phyloP scores from a whole-genome alignment of 2,113 vertebrate genomes.

The Larimichthys polyactis region DNA sequence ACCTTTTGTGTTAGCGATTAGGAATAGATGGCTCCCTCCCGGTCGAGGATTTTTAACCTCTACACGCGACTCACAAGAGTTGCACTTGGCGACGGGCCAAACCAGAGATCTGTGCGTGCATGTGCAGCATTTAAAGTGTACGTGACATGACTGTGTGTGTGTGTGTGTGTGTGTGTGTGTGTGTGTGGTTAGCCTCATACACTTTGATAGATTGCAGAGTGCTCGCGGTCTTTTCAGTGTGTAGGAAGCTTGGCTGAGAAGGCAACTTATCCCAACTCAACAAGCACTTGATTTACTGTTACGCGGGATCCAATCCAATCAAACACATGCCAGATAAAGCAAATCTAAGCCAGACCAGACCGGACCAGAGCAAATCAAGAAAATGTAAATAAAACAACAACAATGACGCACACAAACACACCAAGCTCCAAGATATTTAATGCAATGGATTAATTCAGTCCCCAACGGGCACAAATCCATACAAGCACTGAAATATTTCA shows the following conservation, averaged over 20 bases:
- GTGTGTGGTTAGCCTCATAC: not conserved
- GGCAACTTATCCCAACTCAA: conserved; percentile 20
- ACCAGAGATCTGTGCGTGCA: conserved; percentile 25
- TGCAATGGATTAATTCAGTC: not conserved
- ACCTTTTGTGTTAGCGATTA: conserved; percentile 40
- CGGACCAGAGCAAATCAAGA: not conserved
- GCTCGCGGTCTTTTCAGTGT: conserved; percentile 19
- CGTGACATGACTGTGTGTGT: conserved; percentile 15
- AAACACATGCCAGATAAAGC: not conserved
- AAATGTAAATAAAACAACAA: not conserved
- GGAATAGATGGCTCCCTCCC: conserved; percentile 32
- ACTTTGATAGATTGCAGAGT: conserved; percentile 45
- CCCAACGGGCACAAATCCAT: not conserved
- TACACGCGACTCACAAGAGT: conserved; percentile 14
- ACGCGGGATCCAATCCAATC: conserved; percentile 11
- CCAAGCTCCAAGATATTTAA: not conserved
- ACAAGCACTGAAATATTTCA: not conserved
- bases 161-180: conserved; percentile 2
- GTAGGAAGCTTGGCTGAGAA: conserved; percentile 12
- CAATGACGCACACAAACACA: not conserved
- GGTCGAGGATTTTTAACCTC: conserved; percentile 19
- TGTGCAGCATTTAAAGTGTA: conserved; percentile 24
- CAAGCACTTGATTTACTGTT: conserved; percentile 47
- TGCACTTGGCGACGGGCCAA: conserved; percentile 31
- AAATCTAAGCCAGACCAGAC: not conserved